phyloP scores from a whole-genome alignment of 1,140 invertebrate species.

The Habropoda laboriosa region DNA sequence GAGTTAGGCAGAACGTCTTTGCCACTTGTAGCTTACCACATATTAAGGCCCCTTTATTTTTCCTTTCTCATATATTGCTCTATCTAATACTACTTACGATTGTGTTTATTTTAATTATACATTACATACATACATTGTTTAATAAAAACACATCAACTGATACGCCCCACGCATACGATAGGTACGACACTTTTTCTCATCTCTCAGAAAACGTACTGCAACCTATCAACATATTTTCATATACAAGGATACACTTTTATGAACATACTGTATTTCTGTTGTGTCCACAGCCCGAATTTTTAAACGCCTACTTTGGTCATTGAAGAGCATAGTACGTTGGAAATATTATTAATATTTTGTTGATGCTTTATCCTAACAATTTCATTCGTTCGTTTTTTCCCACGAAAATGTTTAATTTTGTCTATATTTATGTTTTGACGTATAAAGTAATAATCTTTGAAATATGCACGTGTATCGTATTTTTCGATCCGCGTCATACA shows the following conservation, averaged over 20 bases:
- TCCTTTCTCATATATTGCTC: constrained; percentile 56
- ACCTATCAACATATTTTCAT: constrained; percentile 34
- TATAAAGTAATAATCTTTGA: not conserved
- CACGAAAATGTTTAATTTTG: not conserved
- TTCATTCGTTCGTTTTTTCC: not conserved
- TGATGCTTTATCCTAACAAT: not conserved
- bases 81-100: constrained; percentile 61
- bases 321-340: constrained; percentile 35
- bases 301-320: constrained; percentile 58
- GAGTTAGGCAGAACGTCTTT: constrained; percentile 55
- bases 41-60: constrained; percentile 66
- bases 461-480: constrained; percentile 6
- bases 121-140: constrained; percentile 59
- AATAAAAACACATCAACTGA: constrained; percentile 61
- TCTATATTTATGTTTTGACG: not conserved
- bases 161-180: constrained; percentile 52
- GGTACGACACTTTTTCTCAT: constrained; percentile 41
- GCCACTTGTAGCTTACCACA: constrained; percentile 53
- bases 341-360: constrained; percentile 19
- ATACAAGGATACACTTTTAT: constrained; percentile 40
- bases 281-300: constrained; percentile 63
- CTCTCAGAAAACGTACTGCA: constrained; percentile 21
- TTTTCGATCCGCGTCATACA: not conserved
- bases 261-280: constrained; percentile 49
- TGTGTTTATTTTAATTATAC: constrained; percentile 62